Percentiles rank a stretch among this genome's conserved stretches.
Conservation (phyloP, 2,113 vertebrate species). For the Pelodiscus sinensis region DNA sequence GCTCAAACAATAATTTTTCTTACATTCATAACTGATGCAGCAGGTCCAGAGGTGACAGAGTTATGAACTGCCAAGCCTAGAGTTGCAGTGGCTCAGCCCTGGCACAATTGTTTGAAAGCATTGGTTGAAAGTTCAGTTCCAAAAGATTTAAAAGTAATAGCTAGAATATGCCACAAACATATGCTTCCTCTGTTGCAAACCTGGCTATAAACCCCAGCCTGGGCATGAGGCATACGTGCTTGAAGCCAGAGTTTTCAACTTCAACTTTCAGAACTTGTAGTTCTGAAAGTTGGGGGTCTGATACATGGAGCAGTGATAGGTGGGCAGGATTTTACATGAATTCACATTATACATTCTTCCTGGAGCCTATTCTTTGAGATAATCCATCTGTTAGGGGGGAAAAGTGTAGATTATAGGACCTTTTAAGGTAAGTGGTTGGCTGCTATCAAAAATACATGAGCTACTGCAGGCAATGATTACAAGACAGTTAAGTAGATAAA, state of each 20-base stretch:
- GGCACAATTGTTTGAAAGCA: background rate
- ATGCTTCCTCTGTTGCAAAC: constrained; percentile 5
- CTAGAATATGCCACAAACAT: background rate
- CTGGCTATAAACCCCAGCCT: constrained; percentile 3
- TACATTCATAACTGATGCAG: too few relatives aligned
- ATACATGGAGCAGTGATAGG: background rate
- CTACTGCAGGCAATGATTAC: background rate
- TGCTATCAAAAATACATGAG: constrained; percentile 28
- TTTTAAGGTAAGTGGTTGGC: constrained; percentile 16
- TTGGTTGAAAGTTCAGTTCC: background rate
- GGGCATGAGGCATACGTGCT: background rate
- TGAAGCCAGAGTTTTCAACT: background rate
- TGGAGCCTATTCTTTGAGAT: background rate
- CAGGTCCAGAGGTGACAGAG: too few relatives aligned
- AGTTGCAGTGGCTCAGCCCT: too few relatives aligned
- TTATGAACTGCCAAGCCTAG: too few relatives aligned
- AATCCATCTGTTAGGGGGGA: too few relatives aligned
- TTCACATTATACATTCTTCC: background rate
- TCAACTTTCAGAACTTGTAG: background rate
- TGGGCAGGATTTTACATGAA: background rate
- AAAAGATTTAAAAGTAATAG: constrained; percentile 41
- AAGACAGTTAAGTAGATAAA: constrained; percentile 60
- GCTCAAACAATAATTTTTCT: too few relatives aligned
- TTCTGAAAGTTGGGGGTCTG: background rate
- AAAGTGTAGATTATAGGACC: background rate